Evolutionary conservation across 2,888 invertebrate genomes (phyloP).

Genomic region (Drosophila lutescens): DNA sequence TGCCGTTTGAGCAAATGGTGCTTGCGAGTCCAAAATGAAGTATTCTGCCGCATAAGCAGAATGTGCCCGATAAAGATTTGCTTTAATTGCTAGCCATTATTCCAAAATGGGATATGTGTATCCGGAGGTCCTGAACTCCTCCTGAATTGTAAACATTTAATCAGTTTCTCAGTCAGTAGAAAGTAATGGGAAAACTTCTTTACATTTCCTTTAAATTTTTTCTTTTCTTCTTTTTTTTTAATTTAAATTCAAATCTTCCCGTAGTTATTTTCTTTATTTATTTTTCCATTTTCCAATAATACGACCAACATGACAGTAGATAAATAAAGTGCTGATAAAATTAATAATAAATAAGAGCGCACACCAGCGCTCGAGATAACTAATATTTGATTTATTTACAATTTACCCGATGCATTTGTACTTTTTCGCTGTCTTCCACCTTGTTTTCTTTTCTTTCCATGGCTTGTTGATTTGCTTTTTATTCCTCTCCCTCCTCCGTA

Average conservation of each 20-base stretch:
- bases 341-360: slow-evolving; percentile 14
- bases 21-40: slow-evolving; percentile 27
- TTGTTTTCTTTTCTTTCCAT: slow-evolving; percentile 26
- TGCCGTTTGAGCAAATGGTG: slow-evolving; percentile 42
- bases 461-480: slow-evolving; percentile 37
- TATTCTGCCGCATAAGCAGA: slow-evolving; percentile 51
- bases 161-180: slow-evolving; percentile 1
- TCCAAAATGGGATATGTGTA: slow-evolving; percentile 4
- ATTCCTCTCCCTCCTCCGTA: slow-evolving; percentile 5
- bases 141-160: slow-evolving; percentile 11
- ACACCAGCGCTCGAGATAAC: slow-evolving; percentile 33
- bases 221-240: too few relatives aligned
- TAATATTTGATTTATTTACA: slow-evolving; percentile 75
- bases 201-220: background rate
- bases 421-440: slow-evolving; percentile 29
- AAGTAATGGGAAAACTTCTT: background rate
- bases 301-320: slow-evolving; percentile 8
- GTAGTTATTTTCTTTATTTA: background rate
- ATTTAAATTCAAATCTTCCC: background rate
- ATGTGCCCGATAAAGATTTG: slow-evolving; percentile 43
- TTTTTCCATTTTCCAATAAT: slow-evolving; percentile 22
- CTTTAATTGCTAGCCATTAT: slow-evolving; percentile 53
- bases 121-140: background rate
- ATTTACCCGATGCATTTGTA: slow-evolving; percentile 50
- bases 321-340: slow-evolving; percentile 30